Percentiles rank a stretch among this genome's conserved stretches.
These are phyloP conservation scores for Sebastes oblongus DNA, from an alignment of 2,797 vertebrate genomes.

Conservation along the genomic window DNA sequence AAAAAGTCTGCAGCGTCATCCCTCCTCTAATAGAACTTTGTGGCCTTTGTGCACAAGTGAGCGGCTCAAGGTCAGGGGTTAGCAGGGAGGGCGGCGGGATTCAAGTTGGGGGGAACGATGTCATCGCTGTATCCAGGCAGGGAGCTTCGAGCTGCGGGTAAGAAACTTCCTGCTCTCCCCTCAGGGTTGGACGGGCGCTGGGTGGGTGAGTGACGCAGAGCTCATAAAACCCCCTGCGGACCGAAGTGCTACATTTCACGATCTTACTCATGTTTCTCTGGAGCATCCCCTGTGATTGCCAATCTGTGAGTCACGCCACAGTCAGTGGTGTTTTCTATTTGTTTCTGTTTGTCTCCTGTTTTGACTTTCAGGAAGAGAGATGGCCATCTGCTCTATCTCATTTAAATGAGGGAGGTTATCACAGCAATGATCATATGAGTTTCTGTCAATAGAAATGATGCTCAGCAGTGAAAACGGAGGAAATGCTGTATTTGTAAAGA, in stretches of 20 bases:
- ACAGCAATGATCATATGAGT: neutral
- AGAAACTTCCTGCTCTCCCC: slow-evolving; percentile 41
- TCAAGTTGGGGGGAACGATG: slow-evolving; percentile 37
- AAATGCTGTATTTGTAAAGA: neutral
- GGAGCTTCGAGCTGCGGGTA: slow-evolving; percentile 34
- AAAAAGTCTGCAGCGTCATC: slow-evolving; percentile 57
- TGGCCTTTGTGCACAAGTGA: slow-evolving; percentile 39
- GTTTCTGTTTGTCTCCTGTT: slow-evolving; percentile 23
- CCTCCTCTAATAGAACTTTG: slow-evolving; percentile 38
- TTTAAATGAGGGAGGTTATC: neutral
- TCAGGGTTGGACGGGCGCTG: slow-evolving; percentile 21
- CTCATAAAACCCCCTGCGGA: slow-evolving; percentile 30
- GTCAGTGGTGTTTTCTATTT: neutral
- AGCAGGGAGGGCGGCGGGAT: slow-evolving; percentile 27
- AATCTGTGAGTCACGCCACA: slow-evolving; percentile 63
- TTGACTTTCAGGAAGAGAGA: slow-evolving; percentile 53
- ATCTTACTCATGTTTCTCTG: slow-evolving; percentile 68
- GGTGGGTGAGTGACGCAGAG: slow-evolving; percentile 62
- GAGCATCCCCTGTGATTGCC: slow-evolving; percentile 62
- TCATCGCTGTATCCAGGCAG: slow-evolving; percentile 37
- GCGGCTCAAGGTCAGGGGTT: slow-evolving; percentile 54
- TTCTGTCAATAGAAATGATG: neutral
- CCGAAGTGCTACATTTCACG: slow-evolving; percentile 43
- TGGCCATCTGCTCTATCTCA: slow-evolving; percentile 18
- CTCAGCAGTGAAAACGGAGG: neutral